Evolutionary conservation across 2,888 invertebrate genomes (phyloP).

Genomic region (Cylloceria caligata): DNA sequence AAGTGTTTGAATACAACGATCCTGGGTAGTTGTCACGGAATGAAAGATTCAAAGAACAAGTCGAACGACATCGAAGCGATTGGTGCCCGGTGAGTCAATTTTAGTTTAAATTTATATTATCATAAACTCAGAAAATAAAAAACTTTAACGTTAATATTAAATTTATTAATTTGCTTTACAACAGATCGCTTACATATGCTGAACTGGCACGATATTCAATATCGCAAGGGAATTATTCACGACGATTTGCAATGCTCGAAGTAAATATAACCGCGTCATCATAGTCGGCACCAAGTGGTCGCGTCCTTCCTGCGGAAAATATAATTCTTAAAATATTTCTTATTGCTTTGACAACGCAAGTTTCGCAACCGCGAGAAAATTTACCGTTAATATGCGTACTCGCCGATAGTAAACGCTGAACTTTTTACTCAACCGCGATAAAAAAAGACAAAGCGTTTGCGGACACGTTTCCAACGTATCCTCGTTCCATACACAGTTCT

Average conservation of each 20-base stretch:
- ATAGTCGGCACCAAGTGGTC: constrained; percentile 89
- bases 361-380: constrained; percentile 71
- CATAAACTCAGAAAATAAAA: not conserved
- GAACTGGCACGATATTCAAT: constrained; percentile 89
- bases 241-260: constrained; percentile 88
- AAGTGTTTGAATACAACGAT: too few relatives aligned
- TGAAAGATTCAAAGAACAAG: too few relatives aligned
- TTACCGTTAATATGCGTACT: constrained; percentile 89
- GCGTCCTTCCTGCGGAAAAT: constrained; percentile 87
- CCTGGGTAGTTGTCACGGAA: too few relatives aligned
- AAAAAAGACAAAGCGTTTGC: constrained; percentile 88
- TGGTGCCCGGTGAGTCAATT: too few relatives aligned
- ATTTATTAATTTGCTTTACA: constrained; percentile 26
- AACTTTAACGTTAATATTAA: not conserved
- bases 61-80: too few relatives aligned
- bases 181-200: constrained; percentile 49
- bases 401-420: constrained; percentile 92
- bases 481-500: constrained; percentile 86
- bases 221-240: constrained; percentile 88
- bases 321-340: not conserved
- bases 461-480: constrained; percentile 86
- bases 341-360: not conserved
- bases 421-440: constrained; percentile 87
- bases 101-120: not conserved
- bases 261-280: constrained; percentile 89